These are phyloP conservation scores for Cephus cinctus DNA, from an alignment of 1,140 invertebrate genomes.

Conservation along the genomic window DNA sequence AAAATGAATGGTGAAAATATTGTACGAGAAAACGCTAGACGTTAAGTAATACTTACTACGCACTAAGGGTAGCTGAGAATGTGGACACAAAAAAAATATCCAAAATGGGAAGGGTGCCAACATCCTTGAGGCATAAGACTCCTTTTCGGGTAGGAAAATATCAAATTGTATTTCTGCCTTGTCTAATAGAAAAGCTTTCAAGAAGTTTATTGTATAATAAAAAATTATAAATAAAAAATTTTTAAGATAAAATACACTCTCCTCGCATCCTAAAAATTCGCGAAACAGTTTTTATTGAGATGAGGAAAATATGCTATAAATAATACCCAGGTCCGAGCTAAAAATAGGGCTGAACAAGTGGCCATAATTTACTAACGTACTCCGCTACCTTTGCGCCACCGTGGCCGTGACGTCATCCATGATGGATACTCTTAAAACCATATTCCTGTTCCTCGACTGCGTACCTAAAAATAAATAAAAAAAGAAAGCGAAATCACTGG, in stretches of 20 bases:
- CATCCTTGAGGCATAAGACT: too few relatives aligned
- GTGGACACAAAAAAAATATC: neutral
- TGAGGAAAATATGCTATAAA: neutral
- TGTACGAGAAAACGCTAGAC: neutral
- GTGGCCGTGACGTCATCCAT: constrained; percentile 17
- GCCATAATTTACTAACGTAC: constrained; percentile 29
- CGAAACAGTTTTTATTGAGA: neutral
- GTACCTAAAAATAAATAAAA: constrained; percentile 3
- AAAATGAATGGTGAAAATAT: constrained; percentile 1
- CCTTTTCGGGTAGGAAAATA: too few relatives aligned
- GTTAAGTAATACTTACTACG: neutral
- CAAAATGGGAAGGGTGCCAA: too few relatives aligned
- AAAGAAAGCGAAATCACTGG: too few relatives aligned
- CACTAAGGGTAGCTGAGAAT: neutral
- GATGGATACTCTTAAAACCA: constrained; percentile 47
- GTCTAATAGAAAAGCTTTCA: neutral
- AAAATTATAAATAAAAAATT: neutral
- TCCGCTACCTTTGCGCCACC: constrained; percentile 15
- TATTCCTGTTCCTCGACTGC: constrained; percentile 31
- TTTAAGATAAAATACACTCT: neutral
- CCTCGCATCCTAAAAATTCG: neutral
- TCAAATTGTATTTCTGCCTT: too few relatives aligned
- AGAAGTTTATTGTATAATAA: neutral
- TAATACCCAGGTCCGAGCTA: neutral
- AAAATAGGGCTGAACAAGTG: constrained; percentile 7